Conservation (phyloP, 2,113 vertebrate genomes). For the Neogale vison region DNA sequence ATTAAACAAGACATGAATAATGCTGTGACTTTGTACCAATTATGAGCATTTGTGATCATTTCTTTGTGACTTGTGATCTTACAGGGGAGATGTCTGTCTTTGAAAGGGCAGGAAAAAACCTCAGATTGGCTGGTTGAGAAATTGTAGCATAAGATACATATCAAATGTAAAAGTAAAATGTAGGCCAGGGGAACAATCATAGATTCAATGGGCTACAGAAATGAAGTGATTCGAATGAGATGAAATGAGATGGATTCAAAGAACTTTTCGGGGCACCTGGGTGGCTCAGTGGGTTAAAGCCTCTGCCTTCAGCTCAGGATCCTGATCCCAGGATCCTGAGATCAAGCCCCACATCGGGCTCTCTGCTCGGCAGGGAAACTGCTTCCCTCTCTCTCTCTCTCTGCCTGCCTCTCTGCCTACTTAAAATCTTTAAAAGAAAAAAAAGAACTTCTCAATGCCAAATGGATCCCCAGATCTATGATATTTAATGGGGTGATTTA, state of each 20-base stretch:
- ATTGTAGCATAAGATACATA: background rate
- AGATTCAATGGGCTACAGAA: background rate
- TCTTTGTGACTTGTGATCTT: background rate
- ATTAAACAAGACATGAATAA: background rate
- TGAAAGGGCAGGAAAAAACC: background rate
- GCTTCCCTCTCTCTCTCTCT: no score
- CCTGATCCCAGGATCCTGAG: no score
- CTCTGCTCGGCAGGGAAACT: no score
- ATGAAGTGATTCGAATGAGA: background rate
- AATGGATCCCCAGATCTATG: background rate
- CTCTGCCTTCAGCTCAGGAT: no score
- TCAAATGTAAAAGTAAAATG: background rate
- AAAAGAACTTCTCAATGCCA: background rate
- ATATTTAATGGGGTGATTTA: background rate
- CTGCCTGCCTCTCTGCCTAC: no score
- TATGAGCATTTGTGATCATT: background rate
- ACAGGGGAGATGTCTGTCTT: background rate
- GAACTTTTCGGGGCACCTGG: background rate
- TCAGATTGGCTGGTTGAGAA: background rate
- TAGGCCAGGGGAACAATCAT: background rate
- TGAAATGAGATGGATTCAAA: conserved; percentile 9
- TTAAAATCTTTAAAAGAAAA: no score
- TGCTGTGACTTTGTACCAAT: background rate
- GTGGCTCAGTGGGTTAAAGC: no score
- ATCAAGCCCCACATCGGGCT: no score